Percentiles rank a stretch among this genome's conserved stretches.
phyloP scores from a whole-genome alignment of 1,140 invertebrate genomes.

The Trinorchestia longiramus region DNA sequence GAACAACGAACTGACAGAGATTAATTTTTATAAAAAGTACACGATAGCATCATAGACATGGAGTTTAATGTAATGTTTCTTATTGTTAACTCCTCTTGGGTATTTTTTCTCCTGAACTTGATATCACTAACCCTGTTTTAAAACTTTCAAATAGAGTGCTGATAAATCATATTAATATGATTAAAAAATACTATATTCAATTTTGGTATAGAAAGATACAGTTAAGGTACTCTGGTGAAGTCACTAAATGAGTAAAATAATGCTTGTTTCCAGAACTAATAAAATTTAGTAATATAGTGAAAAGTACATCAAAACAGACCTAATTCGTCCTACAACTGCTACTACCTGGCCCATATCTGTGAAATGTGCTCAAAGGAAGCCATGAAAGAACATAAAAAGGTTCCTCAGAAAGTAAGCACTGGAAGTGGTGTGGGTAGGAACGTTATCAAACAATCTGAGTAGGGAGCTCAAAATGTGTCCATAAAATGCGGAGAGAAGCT shows the following conservation, averaged over 20 bases:
- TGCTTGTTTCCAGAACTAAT: too few species aligned
- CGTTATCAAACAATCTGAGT: not conserved
- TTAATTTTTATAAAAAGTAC: not conserved
- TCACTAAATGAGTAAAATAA: too few species aligned
- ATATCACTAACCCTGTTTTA: not conserved
- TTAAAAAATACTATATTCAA: not conserved
- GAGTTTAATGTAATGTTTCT: too few species aligned
- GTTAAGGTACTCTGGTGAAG: too few species aligned
- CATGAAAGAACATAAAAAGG: not conserved
- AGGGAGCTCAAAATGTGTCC: not conserved
- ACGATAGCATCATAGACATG: not conserved
- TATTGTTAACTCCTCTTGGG: too few species aligned
- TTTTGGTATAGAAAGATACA: too few species aligned
- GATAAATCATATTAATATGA: not conserved
- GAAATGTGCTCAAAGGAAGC: not conserved
- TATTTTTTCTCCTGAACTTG: not conserved
- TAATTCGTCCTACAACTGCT: too few species aligned
- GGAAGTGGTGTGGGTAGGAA: not conserved
- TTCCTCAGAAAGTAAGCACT: not conserved
- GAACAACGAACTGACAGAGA: too few species aligned
- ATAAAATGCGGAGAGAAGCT: not conserved
- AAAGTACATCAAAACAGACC: too few species aligned
- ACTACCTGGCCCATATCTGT: too few species aligned
- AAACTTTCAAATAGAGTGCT: not conserved
- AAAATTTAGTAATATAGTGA: too few species aligned